Base-by-base conservation (phyloP, 2,113 vertebrate species). In the Mionectes macconnelli region DNA sequence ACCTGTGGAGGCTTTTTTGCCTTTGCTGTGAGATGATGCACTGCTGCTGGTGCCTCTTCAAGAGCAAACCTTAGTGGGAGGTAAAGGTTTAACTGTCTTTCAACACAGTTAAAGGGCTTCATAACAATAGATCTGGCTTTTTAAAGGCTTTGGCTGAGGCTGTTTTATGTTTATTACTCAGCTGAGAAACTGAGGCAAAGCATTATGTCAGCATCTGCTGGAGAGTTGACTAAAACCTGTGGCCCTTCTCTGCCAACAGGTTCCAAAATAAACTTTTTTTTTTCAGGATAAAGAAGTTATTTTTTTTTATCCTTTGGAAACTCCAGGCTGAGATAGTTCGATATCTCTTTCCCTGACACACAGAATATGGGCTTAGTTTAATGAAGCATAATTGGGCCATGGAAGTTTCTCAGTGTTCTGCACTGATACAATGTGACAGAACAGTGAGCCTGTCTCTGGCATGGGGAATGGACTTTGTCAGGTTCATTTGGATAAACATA, bases 351-450 rank as follows among this genome's bases (percentile, higher is more conserved):
- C 82, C 33, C 87, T 84, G 87, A 27, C 85, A 68, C 40, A 20
- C 40, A 42, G 76, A 92, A 17, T 73, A 64, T 45, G 76, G 79
- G 86, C 40, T 96, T 72, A 81, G 92, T 95, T 97, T 97, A 97
- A 96, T 95, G 96, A 96, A 92, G 80, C 94, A 93, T 96, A 94
- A 96, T 95, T 95, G 94, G 96, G 92, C 92, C 85, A 75, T 95
- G 83, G 85, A 90, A 94, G 40, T 90, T 95, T 86, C 59, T 88
- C 89, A 53, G 56, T 77, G 47, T 77, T 90, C 2, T 90, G 83
- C 25, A 5, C 83, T 96, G 92, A 95, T 95, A 75, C 23, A 30
- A 30, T 28, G 49, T 96, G 94, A 95, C 96, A 94, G 88, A 86
- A 22, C 79, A 96, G 79, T 20, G 56, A 96, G 82, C 78, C 45